Evolutionary conservation across 2,797 vertebrate genomes (phyloP), one percentile per base, ranked within the genome.

Genomic region (Melanotaenia boesemani): DNA sequence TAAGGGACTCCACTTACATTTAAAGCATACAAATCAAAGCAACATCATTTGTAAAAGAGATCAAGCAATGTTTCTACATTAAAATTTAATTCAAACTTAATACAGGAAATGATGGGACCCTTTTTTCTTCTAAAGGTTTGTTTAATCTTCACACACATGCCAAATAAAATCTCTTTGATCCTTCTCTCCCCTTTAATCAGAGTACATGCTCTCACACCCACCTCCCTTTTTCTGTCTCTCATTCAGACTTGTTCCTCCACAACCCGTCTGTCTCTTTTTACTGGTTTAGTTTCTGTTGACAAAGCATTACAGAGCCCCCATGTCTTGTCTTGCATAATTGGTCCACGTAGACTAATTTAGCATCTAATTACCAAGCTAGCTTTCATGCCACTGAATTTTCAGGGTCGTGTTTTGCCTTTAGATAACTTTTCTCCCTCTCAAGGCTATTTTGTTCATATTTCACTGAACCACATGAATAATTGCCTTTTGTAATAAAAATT

Each of bases 301-400:
- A 94, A 91, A 92, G 91, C 90, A 91, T 90, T 94, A 88, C 86
- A 85, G 81, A 94, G 87, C 85, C 82, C 92, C 79, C 80, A 85
- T 90, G 91, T 80, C 77, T 95, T 94, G 93, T 94, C 92, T 94
- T 84, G 84, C 84, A 89, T 96, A 95, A 96, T 95, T 96, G 93
- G 94, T 92, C 94, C 93, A 94, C 89, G 92, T 94, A 94, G 94
- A 96, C 93, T 96, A 93, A 95, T 96, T 95, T 95, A 74, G 80
- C 88, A 92, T 95, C 90, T 95, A 93, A 95, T 95, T 95, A 92
- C 76, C 77, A 44, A 84, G 78, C 81, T 81, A 66, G 46, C 91
- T 92, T 95, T 91, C 79, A 86, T 85, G 79, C 82, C 74, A 86
- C 69, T 89, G 88, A 91, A 86, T 89, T 95, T 92, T 93, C 91